phyloP scores from a whole-genome alignment of 2,113 vertebrate genomes.

The Pungitius pungitius region DNA sequence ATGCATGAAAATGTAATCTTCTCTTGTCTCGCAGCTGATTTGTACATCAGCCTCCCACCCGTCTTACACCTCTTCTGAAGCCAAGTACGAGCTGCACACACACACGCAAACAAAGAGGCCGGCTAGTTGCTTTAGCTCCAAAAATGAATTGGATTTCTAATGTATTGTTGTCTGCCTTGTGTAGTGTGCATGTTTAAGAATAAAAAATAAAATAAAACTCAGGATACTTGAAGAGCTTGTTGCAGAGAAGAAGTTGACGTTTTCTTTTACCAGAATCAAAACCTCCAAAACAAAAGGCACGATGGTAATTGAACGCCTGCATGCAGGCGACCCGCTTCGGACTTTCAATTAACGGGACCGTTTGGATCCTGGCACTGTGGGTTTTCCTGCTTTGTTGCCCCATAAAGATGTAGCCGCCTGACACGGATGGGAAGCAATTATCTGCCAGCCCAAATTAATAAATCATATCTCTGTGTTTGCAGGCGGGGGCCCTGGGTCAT shows the following conservation, averaged over 20 bases:
- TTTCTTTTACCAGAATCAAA: conserved; percentile 11
- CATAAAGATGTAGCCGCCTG: conserved; percentile 23
- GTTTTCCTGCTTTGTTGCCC: conserved; percentile 33
- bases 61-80: conserved; percentile 8
- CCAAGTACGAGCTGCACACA: conserved; percentile 3
- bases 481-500: conserved; percentile 60
- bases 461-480: conserved; percentile 70
- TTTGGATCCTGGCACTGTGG: conserved; percentile 49
- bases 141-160: conserved; percentile 21
- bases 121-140: conserved; percentile 15
- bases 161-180: too few species aligned
- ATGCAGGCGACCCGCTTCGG: not conserved
- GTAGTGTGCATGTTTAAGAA: too few species aligned
- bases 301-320: conserved; percentile 33
- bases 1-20: conserved; percentile 67
- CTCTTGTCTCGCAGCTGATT: conserved; percentile 41
- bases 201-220: too few species aligned
- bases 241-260: not conserved
- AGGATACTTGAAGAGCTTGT: too few species aligned
- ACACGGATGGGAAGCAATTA: conserved; percentile 58
- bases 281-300: not conserved
- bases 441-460: conserved; percentile 68
- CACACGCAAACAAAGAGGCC: conserved; percentile 3
- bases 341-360: conserved; percentile 31
- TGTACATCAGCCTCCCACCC: conserved; percentile 19